These are phyloP conservation scores for Leucophenga montana DNA, from an alignment of 2,888 invertebrate species.

Conservation along the genomic window DNA sequence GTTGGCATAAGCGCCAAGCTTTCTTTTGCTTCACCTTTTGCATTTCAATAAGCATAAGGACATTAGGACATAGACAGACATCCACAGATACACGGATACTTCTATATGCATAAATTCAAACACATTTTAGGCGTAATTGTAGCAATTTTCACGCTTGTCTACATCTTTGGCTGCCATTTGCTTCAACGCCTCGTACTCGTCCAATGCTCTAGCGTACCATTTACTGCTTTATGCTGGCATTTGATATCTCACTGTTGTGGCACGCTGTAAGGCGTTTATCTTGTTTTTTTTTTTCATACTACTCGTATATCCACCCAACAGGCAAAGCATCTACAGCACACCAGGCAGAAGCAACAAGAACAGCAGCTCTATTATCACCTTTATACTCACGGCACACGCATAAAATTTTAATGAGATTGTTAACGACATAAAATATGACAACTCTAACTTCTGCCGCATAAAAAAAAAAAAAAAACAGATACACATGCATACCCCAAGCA, in stretches of 20 bases:
- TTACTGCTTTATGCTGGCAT: slow-evolving; percentile 6
- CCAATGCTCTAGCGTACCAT: too few species aligned
- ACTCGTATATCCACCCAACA: slow-evolving; percentile 4
- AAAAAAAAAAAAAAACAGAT: neutral
- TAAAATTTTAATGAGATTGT: slow-evolving; percentile 67
- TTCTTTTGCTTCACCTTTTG: neutral
- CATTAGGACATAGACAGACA: neutral
- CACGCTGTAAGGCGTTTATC: slow-evolving; percentile 8
- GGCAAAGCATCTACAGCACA: neutral
- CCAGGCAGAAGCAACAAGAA: too few species aligned
- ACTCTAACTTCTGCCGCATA: neutral
- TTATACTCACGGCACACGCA: slow-evolving; percentile 55
- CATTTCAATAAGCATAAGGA: neutral
- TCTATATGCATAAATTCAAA: slow-evolving; percentile 41
- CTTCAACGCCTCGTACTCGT: too few species aligned
- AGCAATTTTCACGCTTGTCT: slow-evolving; percentile 60
- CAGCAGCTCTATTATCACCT: slow-evolving; percentile 56
- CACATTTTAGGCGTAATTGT: slow-evolving; percentile 65
- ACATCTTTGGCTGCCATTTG: neutral
- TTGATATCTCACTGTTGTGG: neutral
- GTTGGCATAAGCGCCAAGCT: slow-evolving; percentile 26
- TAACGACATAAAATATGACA: slow-evolving; percentile 61
- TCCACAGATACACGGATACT: neutral
- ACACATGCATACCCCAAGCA: slow-evolving; percentile 5
- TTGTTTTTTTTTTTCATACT: neutral